Conservation (phyloP, 2,113 vertebrate genomes). For the Theristicus caerulescens region DNA sequence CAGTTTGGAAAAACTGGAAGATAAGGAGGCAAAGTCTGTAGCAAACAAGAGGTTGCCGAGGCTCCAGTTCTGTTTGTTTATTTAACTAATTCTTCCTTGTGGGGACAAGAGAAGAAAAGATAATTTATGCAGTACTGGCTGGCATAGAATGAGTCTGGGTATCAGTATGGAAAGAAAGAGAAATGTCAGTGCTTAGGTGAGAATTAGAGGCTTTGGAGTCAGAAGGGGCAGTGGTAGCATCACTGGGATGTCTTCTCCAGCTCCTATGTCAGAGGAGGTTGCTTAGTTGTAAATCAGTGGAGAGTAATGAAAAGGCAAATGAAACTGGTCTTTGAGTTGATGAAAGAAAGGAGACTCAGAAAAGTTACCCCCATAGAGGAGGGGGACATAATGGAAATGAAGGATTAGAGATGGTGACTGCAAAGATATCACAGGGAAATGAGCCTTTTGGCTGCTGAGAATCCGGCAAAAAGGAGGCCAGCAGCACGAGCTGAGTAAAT, state of each 20-base stretch:
- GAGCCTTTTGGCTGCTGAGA: background rate
- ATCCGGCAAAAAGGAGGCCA: background rate
- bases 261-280: background rate
- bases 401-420: background rate
- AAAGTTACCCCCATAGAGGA: background rate
- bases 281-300: background rate
- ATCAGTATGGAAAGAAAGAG: background rate
- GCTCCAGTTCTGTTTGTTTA: background rate
- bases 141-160: background rate
- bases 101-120: background rate
- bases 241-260: background rate
- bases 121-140: background rate
- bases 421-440: background rate
- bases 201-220: background rate
- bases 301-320: background rate
- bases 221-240: background rate
- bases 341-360: background rate
- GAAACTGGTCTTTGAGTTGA: background rate
- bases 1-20: background rate
- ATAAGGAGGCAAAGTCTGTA: background rate
- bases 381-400: background rate
- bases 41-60: background rate
- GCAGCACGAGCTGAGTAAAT: background rate
- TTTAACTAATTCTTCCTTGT: background rate
- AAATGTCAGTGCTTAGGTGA: background rate